Evolutionary conservation across 92 coral and sea anemone genomes (phyloP), one percentile per base, ranked within the genome.

Genomic region (Heliopora coerulea): DNA sequence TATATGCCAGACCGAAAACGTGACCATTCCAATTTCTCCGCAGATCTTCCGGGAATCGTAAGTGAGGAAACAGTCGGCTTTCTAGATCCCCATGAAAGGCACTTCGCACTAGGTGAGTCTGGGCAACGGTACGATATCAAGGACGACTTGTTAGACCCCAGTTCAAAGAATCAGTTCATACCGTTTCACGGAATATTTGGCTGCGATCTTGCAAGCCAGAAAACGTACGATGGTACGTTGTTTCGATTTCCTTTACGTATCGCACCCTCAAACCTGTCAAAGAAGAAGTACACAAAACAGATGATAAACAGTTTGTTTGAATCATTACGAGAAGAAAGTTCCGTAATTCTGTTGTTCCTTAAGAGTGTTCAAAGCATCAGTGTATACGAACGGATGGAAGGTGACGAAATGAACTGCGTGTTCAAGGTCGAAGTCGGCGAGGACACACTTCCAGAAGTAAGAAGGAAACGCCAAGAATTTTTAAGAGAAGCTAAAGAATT

Each of bases 1-100:
- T n/a, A n/a, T n/a, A n/a, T n/a, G n/a, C n/a, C n/a, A n/a, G n/a
- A n/a, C n/a, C n/a, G n/a, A n/a, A 49, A 11, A 37, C 42, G 11
- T 37, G 42, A 37, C 42, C 42, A 6, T 46, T 46, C 15, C 15
- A 46, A 8, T 46, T 15, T 15, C 12, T 46, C 52, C 15, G 17
- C 52, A 92, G 97, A 92, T 74, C 89, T 89, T 44, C 97, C 97
- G 20, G 83, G 92, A 33, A 83, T 92, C 14, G 68, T 89, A 2
- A 92, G 97, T 58, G 85, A 79, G 11, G 78, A 82, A 19, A 78
- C 75, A 49, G 40, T 92, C 18, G 90, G 89, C 0, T 61, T 92
- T 52, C 83, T 92, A 24, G 97, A 92, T 58, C 97, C 97, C 1
- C 96, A 92, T 49, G 91, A 92, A 75, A 84, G 84, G 79, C 87